Base-by-base conservation (phyloP, 2,797 vertebrate genomes). In the Rhinoraja longicauda region DNA sequence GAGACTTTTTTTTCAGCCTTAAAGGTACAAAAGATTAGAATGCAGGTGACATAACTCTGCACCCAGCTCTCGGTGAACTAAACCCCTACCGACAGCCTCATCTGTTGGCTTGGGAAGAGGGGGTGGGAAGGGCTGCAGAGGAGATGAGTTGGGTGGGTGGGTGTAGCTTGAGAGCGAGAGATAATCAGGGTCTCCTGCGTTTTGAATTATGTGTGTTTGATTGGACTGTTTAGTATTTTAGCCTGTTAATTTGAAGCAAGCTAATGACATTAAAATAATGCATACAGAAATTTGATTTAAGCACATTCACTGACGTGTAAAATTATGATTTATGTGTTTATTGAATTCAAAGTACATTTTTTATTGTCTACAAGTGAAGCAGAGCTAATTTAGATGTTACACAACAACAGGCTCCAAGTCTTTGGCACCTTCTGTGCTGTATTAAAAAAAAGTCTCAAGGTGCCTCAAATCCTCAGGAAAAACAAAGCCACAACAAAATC, bases 261-360 rank as follows among this genome's bases (percentile, higher is more conserved):
- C 39, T 39, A 78, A 78, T 78, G 15, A 19, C 15, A 78, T 78
- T 39, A 36, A 78, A 78, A 78, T 78, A 39, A 78, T 78, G 32
- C 32, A 78, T 76, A 77, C 3, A 78, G 77, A 39, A 78, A 78
- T 78, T 19, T 78, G 15, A 21, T 39, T 15, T 78, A 78, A 78
- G 32, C 36, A 36, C 17, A 36, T 39, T 36, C 32, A 78, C 32
- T 4, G 32, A 78, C 5, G 32, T 78, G 77, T 78, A 78, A 78
- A 77, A 78, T 78, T 78, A 78, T 78, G 32, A 78, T 78, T 78
- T 78, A 78, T 77, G 36, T 78, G 32, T 39, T 36, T 39, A 78
- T 78, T 78, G 77, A 78, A 78, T 36, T 78, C 21, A 36, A 78
- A 39, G 15, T 78, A 78, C 15, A 19, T 78, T 78, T 78, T 78